Evolutionary conservation across 2,797 vertebrate species (phyloP).

Genomic region (Percopsis omiscomaycus): DNA sequence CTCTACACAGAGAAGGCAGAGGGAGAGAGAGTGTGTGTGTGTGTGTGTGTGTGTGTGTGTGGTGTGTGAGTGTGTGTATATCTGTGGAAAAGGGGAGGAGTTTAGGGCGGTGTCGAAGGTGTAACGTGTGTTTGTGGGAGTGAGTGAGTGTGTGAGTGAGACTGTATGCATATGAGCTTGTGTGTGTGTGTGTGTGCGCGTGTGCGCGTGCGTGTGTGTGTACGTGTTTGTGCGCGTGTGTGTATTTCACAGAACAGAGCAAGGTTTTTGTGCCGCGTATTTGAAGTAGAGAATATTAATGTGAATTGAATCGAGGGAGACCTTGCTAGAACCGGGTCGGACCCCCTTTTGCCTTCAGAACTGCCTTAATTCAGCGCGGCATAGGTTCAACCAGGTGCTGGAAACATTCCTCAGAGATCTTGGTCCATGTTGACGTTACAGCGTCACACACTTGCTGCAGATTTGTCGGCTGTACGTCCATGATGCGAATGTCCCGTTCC

Average conservation of each 20-base stretch:
- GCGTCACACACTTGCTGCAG: too few species aligned
- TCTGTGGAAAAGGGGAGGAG: slow-evolving; percentile 2
- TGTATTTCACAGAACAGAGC: slow-evolving; percentile 1
- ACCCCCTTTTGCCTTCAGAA: too few species aligned
- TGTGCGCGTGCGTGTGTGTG: slow-evolving; percentile 31
- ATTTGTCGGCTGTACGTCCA: too few species aligned
- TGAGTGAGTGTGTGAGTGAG: not conserved
- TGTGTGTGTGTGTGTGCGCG: slow-evolving; percentile 39
- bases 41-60: slow-evolving; percentile 20
- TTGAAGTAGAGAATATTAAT: not conserved
- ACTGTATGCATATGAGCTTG: slow-evolving; percentile 11
- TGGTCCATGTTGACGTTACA: too few species aligned
- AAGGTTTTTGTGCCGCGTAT: not conserved
- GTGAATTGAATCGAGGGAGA: too few species aligned
- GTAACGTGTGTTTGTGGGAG: not conserved
- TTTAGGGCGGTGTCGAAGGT: not conserved
- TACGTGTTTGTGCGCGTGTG: not conserved
- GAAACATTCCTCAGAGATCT: too few species aligned
- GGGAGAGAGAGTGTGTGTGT: slow-evolving; percentile 18
- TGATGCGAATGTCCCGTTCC: too few species aligned
- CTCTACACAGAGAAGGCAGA: slow-evolving; percentile 43
- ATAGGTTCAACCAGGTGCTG: too few species aligned
- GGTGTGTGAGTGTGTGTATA: slow-evolving; percentile 13
- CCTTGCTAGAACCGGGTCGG: too few species aligned
- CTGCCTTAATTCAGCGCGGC: too few species aligned